Base-by-base conservation (phyloP, 2,888 invertebrate genomes). In the Polydrusus tereticollis region DNA sequence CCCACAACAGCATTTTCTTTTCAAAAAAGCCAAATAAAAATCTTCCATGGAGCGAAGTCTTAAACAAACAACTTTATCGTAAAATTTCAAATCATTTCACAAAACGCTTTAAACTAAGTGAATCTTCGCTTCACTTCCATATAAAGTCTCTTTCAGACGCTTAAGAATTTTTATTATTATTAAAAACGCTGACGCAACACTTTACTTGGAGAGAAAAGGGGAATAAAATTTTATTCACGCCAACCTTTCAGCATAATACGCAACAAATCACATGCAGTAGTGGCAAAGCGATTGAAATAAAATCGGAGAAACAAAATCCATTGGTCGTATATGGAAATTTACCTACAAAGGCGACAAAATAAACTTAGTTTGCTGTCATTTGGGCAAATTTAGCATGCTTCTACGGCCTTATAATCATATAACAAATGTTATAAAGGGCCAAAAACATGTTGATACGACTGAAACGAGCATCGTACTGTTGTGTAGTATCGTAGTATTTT, bases 141-240 rank as follows among this genome's bases (percentile, higher is more conserved):
- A 72, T 66, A 72, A 67, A 67, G 45, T 63, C 63, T 43, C 70
- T 64, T 71, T 71, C 70, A 67, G 72, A 62, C 72, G 66, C 67
- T 67, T 63, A 60, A 63, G 72, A 72, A 72, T 69, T 72, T 72
- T 72, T 72, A 72, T 72, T 69, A 69, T 73, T 73, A 73, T 73
- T 73, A 68, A 64, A 72, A 73, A 67, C 72, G 69, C 63, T 69
- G 72, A 69, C 72, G 69, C 52, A 73, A 73, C 63, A 62, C 62
- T 67, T 47, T 60, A 38, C 20, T 67, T 29, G 62, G 52, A 62
- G 18, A 55, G 58, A 68, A 63, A 33, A 55, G 26, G 66, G 57
- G 60, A 68, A 62, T 67, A 72, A 72, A 72, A 72, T 63, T 72
- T 72, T 72, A 72, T 72, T 68, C 59, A 26, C 47, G 47, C 72